Percentiles rank a stretch among this genome's conserved stretches.
phyloP scores from a whole-genome alignment of 2,113 vertebrate genomes.

The Capricornis sumatraensis region DNA sequence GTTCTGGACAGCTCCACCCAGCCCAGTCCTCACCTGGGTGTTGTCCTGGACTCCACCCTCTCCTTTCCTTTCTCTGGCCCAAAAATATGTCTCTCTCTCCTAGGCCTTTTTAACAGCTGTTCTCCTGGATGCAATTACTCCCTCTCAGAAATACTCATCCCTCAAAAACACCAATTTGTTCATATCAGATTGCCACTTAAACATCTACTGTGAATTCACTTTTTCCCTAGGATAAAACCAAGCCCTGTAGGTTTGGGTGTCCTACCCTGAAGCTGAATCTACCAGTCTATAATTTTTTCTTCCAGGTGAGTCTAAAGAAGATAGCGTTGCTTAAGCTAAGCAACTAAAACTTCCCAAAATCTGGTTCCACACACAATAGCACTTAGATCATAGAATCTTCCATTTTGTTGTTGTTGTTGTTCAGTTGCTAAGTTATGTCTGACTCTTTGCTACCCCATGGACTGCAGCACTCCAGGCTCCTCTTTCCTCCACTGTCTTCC shows the following conservation, averaged over 20 bases:
- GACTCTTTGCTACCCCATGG: not conserved
- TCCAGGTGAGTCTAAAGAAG: not conserved
- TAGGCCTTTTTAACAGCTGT: not conserved
- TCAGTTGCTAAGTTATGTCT: not conserved
- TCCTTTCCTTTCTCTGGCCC: not conserved
- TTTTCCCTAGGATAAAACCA: constrained; percentile 13
- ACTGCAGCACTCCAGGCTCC: not conserved
- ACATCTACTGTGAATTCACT: not conserved
- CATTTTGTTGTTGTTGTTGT: not conserved
- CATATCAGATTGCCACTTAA: not conserved
- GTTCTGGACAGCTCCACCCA: constrained; percentile 59
- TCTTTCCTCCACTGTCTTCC: not conserved
- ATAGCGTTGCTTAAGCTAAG: not conserved
- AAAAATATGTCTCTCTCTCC: not conserved
- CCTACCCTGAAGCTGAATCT: not conserved
- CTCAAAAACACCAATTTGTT: constrained; percentile 1
- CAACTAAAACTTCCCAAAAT: not conserved
- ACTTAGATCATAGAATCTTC: not conserved
- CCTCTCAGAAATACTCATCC: not conserved
- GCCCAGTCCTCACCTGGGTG: constrained; percentile 7
- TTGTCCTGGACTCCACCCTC: constrained; percentile 14
- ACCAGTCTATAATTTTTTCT: not conserved
- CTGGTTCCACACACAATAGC: not conserved
- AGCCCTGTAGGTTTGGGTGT: not conserved
- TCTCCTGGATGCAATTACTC: not conserved